Evolutionary conservation across 2,888 invertebrate genomes (phyloP), one percentile per base, ranked within the genome.

Genomic region (Rapana venosa): DNA sequence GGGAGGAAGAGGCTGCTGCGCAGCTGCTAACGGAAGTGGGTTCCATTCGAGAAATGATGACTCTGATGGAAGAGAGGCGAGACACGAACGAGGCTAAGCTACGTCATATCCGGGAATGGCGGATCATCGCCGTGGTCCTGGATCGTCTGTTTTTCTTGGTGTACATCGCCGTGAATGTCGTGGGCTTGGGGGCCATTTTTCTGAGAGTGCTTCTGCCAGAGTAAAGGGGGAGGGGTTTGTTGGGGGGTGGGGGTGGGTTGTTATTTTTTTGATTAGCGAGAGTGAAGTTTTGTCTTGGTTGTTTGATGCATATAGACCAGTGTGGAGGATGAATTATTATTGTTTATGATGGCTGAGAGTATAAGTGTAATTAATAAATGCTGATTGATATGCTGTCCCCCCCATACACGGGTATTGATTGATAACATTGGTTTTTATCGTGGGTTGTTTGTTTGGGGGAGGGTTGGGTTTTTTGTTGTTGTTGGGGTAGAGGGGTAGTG

Each of bases 81-180:
- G 92, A 92, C 11, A 93, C 92, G 36, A 90, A 92, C 74, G 95
- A 95, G 84, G 89, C 91, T 32, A 94, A 93, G 77, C 92, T 94
- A 35, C 94, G 93, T 85, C 92, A 94, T 79, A 90, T 95, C 35
- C 89, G 94, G 36, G 95, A 95, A 83, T 95, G 95, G 95, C 93
- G 94, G 87, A 93, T 95, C 47, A 95, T 95, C 36, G 94, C 95
- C 58, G 94, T 94, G 88, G 94, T 95, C 6, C 93, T 95, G 11
- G 95, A 95, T 91, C 90, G 95, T 70, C 89, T 95, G n/a, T 95
- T 95, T 92, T 95, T 95, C 88, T 92, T 94, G 74, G 91, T 93
- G 26, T 95, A 95, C 91, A 91, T 95, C 47, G 35, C 94, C 32
- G 91, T 95, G 87, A 95, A 95, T 87, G 89, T 94, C 32, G 77